These are phyloP conservation scores for Anolis sagrei DNA, from an alignment of 2,113 vertebrate species.

Conservation along the genomic window DNA sequence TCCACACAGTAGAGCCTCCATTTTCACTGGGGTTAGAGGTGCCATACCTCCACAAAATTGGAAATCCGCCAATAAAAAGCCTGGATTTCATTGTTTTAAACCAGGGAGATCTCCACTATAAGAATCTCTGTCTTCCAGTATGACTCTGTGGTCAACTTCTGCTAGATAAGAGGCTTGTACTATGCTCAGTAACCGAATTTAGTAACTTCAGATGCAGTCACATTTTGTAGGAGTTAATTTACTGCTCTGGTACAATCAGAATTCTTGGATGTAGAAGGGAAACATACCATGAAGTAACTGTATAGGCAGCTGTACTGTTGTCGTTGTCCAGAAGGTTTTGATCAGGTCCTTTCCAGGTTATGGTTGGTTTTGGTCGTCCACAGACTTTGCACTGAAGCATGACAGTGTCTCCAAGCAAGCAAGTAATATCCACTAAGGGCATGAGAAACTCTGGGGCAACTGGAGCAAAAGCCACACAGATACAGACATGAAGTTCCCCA, in stretches of 20 bases:
- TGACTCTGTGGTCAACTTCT: no score
- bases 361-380: slow-evolving; percentile 89
- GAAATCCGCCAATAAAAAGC: no score
- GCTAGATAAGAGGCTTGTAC: no score
- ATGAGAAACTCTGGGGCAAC: slow-evolving; percentile 97
- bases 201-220: not conserved
- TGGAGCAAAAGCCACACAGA: slow-evolving; percentile 63
- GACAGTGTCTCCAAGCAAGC: slow-evolving; percentile 93
- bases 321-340: slow-evolving; percentile 90
- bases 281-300: slow-evolving; percentile 75
- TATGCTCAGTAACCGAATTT: not conserved
- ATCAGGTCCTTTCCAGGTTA: slow-evolving; percentile 94
- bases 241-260: not conserved
- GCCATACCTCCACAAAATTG: no score
- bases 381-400: slow-evolving; percentile 95
- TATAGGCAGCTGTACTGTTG: slow-evolving; percentile 78
- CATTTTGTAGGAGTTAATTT: not conserved
- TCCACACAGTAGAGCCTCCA: no score
- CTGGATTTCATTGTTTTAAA: no score
- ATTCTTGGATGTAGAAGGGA: not conserved
- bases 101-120: no score
- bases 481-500: slow-evolving; percentile 5
- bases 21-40: no score
- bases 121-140: no score
- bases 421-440: slow-evolving; percentile 90